A percentile compares a stretch with the other conserved stretches of the same genome.
Evolutionary conservation across 2,113 vertebrate species (phyloP).

Genomic region (Corvus moneduloides): DNA sequence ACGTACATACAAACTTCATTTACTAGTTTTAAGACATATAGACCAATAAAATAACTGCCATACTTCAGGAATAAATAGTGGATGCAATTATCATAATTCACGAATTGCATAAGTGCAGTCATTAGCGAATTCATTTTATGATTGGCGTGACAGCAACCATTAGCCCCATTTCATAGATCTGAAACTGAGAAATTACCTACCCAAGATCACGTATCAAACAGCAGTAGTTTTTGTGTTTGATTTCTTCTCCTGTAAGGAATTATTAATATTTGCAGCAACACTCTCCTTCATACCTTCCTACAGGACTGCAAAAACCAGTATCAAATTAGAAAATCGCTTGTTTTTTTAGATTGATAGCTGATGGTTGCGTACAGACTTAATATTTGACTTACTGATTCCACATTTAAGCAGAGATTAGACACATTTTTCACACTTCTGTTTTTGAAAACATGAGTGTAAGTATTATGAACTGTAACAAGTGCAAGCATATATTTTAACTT

Average conservation of each 20-base stretch:
- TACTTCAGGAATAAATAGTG: not conserved
- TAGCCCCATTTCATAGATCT: not conserved
- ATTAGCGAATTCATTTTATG: not conserved
- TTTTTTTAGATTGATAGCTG: not conserved
- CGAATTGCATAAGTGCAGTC: not conserved
- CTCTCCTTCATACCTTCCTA: not conserved
- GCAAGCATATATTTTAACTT: not conserved
- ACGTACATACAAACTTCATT: not conserved
- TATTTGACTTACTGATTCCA: not conserved
- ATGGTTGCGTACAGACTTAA: not conserved
- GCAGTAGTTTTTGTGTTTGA: fast-evolving
- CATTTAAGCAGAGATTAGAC: not conserved
- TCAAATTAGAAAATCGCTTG: not conserved
- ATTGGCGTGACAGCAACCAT: not conserved
- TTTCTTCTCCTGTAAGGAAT: not conserved
- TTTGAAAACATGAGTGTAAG: not conserved
- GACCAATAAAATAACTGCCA: not conserved
- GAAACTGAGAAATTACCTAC: not conserved
- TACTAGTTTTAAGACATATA: fast-evolving
- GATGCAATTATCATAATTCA: not conserved
- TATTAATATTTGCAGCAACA: not conserved
- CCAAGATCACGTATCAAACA: not conserved
- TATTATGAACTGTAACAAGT: not conserved
- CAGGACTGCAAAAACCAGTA: not conserved
- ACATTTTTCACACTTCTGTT: not conserved